Conservation (phyloP, 2,113 vertebrate genomes). For the Leptodactylus fuscus region DNA sequence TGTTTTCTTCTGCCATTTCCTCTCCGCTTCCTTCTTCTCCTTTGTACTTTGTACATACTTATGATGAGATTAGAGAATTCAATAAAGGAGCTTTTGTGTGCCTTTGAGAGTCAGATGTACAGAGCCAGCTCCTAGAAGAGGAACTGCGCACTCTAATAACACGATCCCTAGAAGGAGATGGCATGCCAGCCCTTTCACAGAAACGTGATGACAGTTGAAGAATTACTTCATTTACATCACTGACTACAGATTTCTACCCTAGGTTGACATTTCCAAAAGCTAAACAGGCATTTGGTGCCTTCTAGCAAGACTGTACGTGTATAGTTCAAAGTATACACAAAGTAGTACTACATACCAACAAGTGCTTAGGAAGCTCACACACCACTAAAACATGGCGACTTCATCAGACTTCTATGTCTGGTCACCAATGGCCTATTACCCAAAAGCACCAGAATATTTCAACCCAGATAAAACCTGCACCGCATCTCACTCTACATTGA, state of each 20-base stretch:
- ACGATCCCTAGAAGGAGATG: conserved; percentile 57
- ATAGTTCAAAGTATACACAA: conserved; percentile 64
- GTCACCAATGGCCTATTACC: neutral
- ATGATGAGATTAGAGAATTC: conserved; percentile 45
- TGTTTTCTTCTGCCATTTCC: conserved; percentile 51
- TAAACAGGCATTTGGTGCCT: conserved; percentile 56
- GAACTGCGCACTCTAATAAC: conserved; percentile 50
- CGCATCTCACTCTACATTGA: too few species aligned
- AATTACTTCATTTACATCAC: conserved; percentile 53
- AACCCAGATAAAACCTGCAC: too few species aligned
- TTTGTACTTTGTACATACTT: conserved; percentile 53
- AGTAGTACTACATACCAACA: conserved; percentile 66
- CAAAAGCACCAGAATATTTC: neutral
- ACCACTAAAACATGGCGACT: conserved; percentile 58
- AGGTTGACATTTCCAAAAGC: conserved; percentile 61
- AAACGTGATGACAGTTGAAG: neutral
- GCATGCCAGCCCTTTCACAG: conserved; percentile 56
- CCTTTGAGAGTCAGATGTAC: conserved; percentile 46
- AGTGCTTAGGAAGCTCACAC: conserved; percentile 66
- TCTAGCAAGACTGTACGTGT: conserved; percentile 66
- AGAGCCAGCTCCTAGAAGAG: conserved; percentile 42
- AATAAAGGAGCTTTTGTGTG: conserved; percentile 44
- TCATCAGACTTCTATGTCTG: neutral
- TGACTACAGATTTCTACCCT: conserved; percentile 62
- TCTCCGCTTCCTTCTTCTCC: conserved; percentile 37